These are phyloP conservation scores for Microhierax caerulescens DNA, from an alignment of 2,797 vertebrate genomes.

Conservation along the genomic window DNA sequence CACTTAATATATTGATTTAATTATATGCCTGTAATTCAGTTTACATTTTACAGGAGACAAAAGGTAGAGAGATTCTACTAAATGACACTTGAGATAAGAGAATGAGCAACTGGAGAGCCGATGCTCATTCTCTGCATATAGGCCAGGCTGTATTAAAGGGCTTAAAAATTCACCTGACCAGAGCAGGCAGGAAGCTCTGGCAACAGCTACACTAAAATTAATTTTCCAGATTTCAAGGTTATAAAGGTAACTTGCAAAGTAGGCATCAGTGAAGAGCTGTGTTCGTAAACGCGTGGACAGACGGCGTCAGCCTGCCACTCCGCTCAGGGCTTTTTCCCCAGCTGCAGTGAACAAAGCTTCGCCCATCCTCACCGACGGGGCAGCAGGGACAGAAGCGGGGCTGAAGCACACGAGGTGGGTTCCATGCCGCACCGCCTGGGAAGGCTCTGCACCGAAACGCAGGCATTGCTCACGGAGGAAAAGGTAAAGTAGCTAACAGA, in stretches of 20 bases:
- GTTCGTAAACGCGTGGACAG: background rate
- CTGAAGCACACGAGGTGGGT: background rate
- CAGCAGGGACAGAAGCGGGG: background rate
- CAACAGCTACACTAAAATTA: background rate
- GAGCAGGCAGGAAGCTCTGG: background rate
- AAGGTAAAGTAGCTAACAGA: background rate
- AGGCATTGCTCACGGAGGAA: background rate
- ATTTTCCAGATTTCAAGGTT: background rate
- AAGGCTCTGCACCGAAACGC: background rate
- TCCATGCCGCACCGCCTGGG: background rate
- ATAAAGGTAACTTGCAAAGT: background rate
- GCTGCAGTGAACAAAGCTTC: background rate
- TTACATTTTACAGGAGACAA: constrained; percentile 25
- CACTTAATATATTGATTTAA: constrained; percentile 22
- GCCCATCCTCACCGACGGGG: background rate
- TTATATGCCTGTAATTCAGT: constrained; percentile 22
- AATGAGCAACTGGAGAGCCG: background rate
- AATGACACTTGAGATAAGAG: constrained; percentile 47
- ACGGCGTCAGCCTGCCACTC: background rate
- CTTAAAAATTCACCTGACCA: background rate
- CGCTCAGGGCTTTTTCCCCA: background rate
- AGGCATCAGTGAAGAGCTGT: background rate
- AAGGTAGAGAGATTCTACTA: constrained; percentile 38
- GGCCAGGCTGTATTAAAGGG: background rate
- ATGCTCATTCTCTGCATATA: background rate